phyloP scores from a whole-genome alignment of 2,888 invertebrate genomes.

The Hemistola chrysoprasaria region DNA sequence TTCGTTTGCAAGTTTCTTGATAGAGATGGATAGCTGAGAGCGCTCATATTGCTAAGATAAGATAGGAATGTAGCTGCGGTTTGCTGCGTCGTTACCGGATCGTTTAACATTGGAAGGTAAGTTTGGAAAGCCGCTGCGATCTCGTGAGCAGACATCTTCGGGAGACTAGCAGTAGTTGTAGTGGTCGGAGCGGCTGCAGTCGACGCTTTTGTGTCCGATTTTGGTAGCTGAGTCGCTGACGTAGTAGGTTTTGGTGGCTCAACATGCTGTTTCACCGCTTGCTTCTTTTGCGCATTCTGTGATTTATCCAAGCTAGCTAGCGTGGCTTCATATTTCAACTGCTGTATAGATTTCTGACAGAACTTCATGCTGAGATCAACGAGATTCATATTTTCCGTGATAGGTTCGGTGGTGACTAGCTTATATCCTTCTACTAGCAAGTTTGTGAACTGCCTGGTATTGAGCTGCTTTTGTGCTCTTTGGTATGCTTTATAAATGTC shows the following conservation, averaged over 20 bases:
- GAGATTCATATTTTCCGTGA: conserved; percentile 83
- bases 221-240: conserved; percentile 29
- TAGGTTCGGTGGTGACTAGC: conserved; percentile 82
- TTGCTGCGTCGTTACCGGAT: conserved; percentile 60
- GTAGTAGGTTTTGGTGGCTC: conserved; percentile 40
- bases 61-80: conserved; percentile 62
- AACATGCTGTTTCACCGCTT: conserved; percentile 44
- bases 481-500: conserved; percentile 87
- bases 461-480: conserved; percentile 84
- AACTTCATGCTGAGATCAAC: conserved; percentile 87
- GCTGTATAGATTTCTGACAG: conserved; percentile 84
- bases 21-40: conserved; percentile 54
- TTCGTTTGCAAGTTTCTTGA: conserved; percentile 56
- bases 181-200: conserved; percentile 31
- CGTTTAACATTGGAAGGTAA: conserved; percentile 64
- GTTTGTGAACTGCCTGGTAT: conserved; percentile 83
- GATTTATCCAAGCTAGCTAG: conserved; percentile 60
- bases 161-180: conserved; percentile 38
- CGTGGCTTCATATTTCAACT: conserved; percentile 80
- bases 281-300: conserved; percentile 65
- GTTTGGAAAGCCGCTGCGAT: conserved; percentile 65
- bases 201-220: conserved; percentile 45
- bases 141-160: conserved; percentile 63
- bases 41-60: conserved; percentile 62
- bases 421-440: conserved; percentile 88